These are phyloP conservation scores for Lasioglossum vierecki DNA, from an alignment of 2,888 invertebrate genomes.

Conservation along the genomic window DNA sequence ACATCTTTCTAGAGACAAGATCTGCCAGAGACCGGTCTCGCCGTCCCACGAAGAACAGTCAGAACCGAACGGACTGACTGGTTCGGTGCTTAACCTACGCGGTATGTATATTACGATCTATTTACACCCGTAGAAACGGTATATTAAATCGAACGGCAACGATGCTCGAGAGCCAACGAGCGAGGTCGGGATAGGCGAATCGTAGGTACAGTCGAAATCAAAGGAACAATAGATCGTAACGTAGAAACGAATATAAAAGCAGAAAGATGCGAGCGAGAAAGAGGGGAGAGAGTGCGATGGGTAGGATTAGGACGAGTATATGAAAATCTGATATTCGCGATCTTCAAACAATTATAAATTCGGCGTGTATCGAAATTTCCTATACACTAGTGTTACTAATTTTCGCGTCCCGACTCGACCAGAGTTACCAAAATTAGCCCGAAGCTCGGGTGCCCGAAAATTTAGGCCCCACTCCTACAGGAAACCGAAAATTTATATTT, in stretches of 20 bases:
- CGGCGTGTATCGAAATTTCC: too few relatives aligned
- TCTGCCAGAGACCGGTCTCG: conserved; percentile 28
- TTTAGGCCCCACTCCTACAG: too few relatives aligned
- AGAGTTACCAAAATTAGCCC: too few relatives aligned
- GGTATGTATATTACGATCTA: conserved; percentile 44
- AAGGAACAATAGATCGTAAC: conserved; percentile 44
- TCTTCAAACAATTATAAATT: too few relatives aligned
- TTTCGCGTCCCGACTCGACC: too few relatives aligned
- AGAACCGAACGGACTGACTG: conserved; percentile 5
- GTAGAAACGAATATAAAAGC: neutral
- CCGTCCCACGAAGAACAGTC: conserved; percentile 29
- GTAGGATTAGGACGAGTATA: too few relatives aligned
- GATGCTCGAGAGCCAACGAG: conserved; percentile 38
- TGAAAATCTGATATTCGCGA: too few relatives aligned
- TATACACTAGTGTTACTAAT: too few relatives aligned
- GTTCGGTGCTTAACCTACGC: conserved; percentile 41
- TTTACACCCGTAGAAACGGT: conserved; percentile 60
- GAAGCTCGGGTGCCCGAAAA: too few relatives aligned
- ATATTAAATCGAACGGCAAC: conserved; percentile 53
- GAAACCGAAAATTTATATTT: too few relatives aligned
- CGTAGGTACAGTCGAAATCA: conserved; percentile 27
- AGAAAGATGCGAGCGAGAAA: neutral
- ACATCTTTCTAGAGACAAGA: neutral
- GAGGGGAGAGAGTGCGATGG: too few relatives aligned
- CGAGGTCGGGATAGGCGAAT: neutral